Base-by-base conservation (phyloP, 2,888 invertebrate species). In the Scaptomyza parva region DNA sequence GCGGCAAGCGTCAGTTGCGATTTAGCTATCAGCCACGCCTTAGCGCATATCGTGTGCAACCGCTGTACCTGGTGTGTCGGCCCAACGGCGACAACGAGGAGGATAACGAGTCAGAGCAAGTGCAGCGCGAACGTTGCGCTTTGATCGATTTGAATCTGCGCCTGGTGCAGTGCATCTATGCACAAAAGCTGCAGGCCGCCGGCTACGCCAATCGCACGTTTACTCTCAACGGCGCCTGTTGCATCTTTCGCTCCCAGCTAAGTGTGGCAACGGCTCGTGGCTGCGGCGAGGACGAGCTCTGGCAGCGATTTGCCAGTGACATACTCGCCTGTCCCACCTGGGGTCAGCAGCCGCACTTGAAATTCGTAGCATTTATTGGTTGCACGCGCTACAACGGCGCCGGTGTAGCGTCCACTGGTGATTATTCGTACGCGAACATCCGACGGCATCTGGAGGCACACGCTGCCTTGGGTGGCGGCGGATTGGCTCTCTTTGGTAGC, bases 401-500 rank as follows among this genome's bases (percentile, higher is more conserved):
- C n/a, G 92, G 93, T 0, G 93, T 91, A 40, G 92, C 93, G 3
- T 93, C 94, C 48, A 75, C 83, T 4, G 93, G 93, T 70, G 93
- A 94, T 43, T 93, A 93, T 90, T 94, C 94, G 0, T 95, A 96
- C 88, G 94, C 95, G 50, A 95, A 95, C 89, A 94, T 95, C 28
- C 92, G 95, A 78, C 93, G 93, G 2, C 92, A 95, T 71, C 95
- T 96, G 7, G 94, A 95, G 89, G 97, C 95, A 0, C 96, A 97
- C 91, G 96, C 96, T n/a, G 98, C 98, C 0, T 92, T 98, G 61
- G 98, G 98, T 37, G 96, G 97, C 14, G 98, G 98, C 24, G 98
- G 98, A 0, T 92, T 99, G 64, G 98, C 98, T 7, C 92, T 98
- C 12, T 96, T 98, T 89, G 97, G 98, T 7, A 96, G 97, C 0